Evolutionary conservation across 1,140 invertebrate genomes (phyloP).

Genomic region (Halyomorpha halys): DNA sequence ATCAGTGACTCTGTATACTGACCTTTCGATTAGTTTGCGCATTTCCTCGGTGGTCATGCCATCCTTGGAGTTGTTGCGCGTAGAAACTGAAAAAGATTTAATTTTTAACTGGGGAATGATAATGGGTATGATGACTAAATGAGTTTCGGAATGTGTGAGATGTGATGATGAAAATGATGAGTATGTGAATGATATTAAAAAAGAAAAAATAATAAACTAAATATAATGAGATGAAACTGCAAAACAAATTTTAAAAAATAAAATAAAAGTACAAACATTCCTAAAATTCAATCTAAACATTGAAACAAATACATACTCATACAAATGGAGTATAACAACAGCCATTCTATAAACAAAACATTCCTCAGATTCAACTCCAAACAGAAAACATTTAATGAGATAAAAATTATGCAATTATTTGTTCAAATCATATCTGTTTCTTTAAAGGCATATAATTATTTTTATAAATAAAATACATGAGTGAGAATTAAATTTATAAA

Average conservation of each 20-base stretch:
- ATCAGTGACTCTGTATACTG: constrained; percentile 39
- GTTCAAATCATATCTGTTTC: neutral
- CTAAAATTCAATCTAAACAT: too few species aligned
- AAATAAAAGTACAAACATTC: too few species aligned
- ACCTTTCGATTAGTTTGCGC: constrained; percentile 92
- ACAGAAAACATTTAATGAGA: neutral
- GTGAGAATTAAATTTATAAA: too few species aligned
- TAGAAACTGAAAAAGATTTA: constrained; percentile 51
- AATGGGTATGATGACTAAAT: neutral
- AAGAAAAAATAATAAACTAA: neutral
- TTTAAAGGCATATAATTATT: neutral
- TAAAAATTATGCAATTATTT: neutral
- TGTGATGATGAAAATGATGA: neutral
- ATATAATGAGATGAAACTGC: too few species aligned
- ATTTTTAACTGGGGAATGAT: neutral
- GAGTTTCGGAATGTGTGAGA: neutral
- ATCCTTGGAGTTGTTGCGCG: constrained; percentile 64
- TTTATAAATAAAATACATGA: too few species aligned
- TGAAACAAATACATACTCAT: too few species aligned
- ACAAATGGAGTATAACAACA: too few species aligned
- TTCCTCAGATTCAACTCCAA: neutral
- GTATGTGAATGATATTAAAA: neutral
- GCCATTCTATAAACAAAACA: too few species aligned
- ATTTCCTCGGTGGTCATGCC: constrained; percentile 86
- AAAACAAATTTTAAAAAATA: too few species aligned